Conservation (phyloP, 2,888 invertebrate species). For the Hyposoter dolosus region DNA sequence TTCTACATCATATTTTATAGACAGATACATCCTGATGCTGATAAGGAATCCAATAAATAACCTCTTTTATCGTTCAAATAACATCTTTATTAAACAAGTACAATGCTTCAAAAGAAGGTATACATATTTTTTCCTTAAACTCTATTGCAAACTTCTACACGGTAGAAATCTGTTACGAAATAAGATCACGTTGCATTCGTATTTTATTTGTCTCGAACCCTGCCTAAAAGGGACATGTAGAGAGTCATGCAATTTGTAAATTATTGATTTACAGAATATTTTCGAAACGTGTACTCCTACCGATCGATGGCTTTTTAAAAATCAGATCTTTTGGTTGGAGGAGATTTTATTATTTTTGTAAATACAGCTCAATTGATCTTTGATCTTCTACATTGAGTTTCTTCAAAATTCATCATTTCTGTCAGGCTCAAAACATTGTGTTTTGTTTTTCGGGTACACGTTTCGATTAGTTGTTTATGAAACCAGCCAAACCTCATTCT, state of each 20-base stretch:
- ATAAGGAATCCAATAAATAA: slow-evolving; percentile 17
- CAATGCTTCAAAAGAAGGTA: slow-evolving; percentile 32
- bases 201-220: slow-evolving; percentile 75
- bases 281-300: slow-evolving; percentile 26
- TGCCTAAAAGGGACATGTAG: slow-evolving; percentile 82
- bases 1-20: slow-evolving; percentile 6
- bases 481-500: neutral
- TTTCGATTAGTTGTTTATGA: neutral
- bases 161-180: slow-evolving; percentile 78
- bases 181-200: slow-evolving; percentile 66
- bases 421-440: too few species aligned
- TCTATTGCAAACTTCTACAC: slow-evolving; percentile 81
- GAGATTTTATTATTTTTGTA: neutral
- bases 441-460: neutral
- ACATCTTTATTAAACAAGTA: slow-evolving; percentile 57
- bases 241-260: slow-evolving; percentile 80
- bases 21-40: neutral
- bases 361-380: neutral
- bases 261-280: slow-evolving; percentile 29
- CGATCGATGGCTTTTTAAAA: neutral
- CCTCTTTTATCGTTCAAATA: slow-evolving; percentile 1
- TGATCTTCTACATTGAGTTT: too few species aligned
- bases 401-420: too few species aligned
- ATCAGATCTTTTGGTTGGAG: neutral
- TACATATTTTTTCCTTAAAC: slow-evolving; percentile 37